These are phyloP conservation scores for Pogonocherus hispidulus DNA, from an alignment of 2,888 invertebrate species.

Conservation along the genomic window DNA sequence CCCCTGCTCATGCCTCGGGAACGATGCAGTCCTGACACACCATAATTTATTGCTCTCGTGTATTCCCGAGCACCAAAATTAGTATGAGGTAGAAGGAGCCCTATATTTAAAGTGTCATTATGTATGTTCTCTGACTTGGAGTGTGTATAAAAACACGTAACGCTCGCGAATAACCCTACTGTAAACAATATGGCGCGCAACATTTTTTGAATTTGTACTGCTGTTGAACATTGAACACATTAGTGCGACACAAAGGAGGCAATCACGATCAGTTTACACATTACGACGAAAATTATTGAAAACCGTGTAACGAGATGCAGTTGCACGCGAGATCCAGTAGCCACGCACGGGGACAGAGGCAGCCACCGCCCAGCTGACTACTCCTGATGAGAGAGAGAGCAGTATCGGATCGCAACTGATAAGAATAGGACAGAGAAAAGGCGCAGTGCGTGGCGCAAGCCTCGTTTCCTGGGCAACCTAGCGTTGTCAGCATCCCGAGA, in stretches of 20 bases:
- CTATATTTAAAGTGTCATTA: slow-evolving; percentile 69
- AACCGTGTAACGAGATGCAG: slow-evolving; percentile 49
- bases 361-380: slow-evolving; percentile 71
- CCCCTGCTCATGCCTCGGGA: slow-evolving; percentile 71
- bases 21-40: slow-evolving; percentile 74
- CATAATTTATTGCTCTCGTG: slow-evolving; percentile 75
- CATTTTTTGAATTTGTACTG: slow-evolving; percentile 38
- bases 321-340: slow-evolving; percentile 51
- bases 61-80: slow-evolving; percentile 78
- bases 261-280: slow-evolving; percentile 34
- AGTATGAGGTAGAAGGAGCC: slow-evolving; percentile 75
- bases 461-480: slow-evolving; percentile 66
- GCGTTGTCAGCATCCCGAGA: slow-evolving; percentile 49
- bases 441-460: slow-evolving; percentile 62
- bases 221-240: slow-evolving; percentile 31
- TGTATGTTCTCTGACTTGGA: slow-evolving; percentile 46
- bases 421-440: slow-evolving; percentile 55
- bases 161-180: slow-evolving; percentile 50
- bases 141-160: slow-evolving; percentile 54
- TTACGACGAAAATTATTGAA: slow-evolving; percentile 28
- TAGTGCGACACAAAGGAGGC: slow-evolving; percentile 1
- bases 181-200: slow-evolving; percentile 55
- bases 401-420: slow-evolving; percentile 56
- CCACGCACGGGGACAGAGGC: slow-evolving; percentile 64
- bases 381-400: slow-evolving; percentile 64